Evolutionary conservation across 2,797 vertebrate species (phyloP), one percentile per base, ranked within the genome.

Genomic region (Rhyacichthys aspro): DNA sequence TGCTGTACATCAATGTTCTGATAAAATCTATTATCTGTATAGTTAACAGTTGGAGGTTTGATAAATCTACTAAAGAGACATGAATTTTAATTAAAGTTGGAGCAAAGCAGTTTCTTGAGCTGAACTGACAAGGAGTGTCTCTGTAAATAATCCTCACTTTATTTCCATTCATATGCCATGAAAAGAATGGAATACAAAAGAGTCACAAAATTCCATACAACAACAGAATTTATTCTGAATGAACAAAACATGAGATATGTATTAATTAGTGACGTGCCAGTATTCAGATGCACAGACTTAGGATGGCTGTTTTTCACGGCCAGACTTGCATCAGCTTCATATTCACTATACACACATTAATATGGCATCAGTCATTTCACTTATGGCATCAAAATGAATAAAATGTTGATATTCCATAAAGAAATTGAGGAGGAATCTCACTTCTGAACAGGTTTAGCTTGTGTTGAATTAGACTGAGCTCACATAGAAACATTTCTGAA

Each of bases 401-500:
- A 43, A 28, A 55, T 43, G 23, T n/a, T 37, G 16, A 15, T 55
- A 23, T n/a, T 41, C 41, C 39, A 43, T n/a, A 16, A 64, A 71
- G 59, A 45, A 70, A 59, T 65, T 23, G 67, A 59, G 63, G 48
- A 55, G 39, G 64, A 34, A 41, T 59, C 47, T 18, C 19, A 37
- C 37, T 10, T 46, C 48, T 18, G 48, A 32, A 28, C 34, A 34
- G 52, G 37, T 68, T n/a, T n/a, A n/a, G n/a, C n/a, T n/a, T 54
- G 17, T 15, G 16, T 63, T 54, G 37, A 42, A 63, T 62, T 18
- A 36, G 18, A 61, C 49, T 6, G 38, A 37, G 46, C 57, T 68
- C 52, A 77, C 62, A n/a, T 28, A 28, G 3, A 53, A 70, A 74
- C 39, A 63, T 41, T 28, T 72, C 23, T 47, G 19, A 63, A 66